Conservation (phyloP, 2,888 invertebrate species). For the Netelia melanura region DNA sequence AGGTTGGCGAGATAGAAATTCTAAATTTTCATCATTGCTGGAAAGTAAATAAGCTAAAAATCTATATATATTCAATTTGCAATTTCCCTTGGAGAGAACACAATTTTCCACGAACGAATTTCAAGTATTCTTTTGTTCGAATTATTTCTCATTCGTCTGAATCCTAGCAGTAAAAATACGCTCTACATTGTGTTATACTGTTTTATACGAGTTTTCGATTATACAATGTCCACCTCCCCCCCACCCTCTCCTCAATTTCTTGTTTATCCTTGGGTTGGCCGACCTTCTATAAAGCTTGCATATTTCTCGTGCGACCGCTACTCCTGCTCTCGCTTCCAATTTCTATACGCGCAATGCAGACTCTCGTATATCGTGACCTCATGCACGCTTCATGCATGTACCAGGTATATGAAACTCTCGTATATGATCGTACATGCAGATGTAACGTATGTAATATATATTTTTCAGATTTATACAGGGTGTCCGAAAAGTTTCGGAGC, state of each 20-base stretch:
- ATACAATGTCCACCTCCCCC: conserved; percentile 25
- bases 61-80: conserved; percentile 33
- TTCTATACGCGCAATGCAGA: conserved; percentile 2
- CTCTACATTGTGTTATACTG: not conserved
- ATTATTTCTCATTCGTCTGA: not conserved
- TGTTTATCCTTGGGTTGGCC: not conserved
- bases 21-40: not conserved
- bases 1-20: not conserved
- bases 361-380: conserved; percentile 36
- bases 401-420: not conserved
- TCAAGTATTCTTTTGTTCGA: conserved; percentile 31
- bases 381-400: conserved; percentile 10
- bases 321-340: not conserved
- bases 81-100: conserved; percentile 16
- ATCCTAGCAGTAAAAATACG: not conserved
- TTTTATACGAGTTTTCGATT: conserved; percentile 33
- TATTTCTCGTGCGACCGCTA: conserved; percentile 10
- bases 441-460: not conserved
- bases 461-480: not conserved
- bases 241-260: not conserved
- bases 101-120: conserved; percentile 42
- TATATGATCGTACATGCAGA: not conserved
- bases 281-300: conserved; percentile 4
- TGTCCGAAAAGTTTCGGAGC: too few relatives aligned
- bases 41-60: not conserved